Base-by-base conservation (phyloP, 2,888 invertebrate species). In the Piscicola geometra region DNA sequence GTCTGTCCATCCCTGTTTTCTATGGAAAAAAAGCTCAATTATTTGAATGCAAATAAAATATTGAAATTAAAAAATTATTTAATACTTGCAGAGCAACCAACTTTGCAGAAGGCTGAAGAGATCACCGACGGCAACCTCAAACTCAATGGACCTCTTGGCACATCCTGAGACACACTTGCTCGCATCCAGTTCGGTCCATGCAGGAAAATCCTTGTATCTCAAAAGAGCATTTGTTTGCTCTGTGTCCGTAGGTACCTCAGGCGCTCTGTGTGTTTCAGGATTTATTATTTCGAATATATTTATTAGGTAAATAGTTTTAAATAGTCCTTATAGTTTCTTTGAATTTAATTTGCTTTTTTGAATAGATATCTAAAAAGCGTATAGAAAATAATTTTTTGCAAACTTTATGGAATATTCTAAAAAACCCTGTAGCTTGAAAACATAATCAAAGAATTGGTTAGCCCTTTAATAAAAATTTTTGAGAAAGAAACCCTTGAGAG, bases 131-230 rank as follows among this genome's bases (percentile, higher is more conserved):
- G 89, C 89, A 81, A 90, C 89, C 85, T 95, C 94, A 82, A 92
- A 92, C 76, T 92, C 91, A 47, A 92, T 86, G 0, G 92, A 89
- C 82, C 93, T 90, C 84, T 91, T 92, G 41, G 92, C 93, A 80
- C 94, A 90, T 3, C 92, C 91, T 0, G 91, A 91, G 77, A 92
- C 88, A 64, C 81, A 79, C 85, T 91, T 91, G 85, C 93, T 92
- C 69, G 93, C 90, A 0, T 91, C 90, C 30, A 94, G 87, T 78
- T 90, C 89, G 81, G 89, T 90, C 84, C 94, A 94, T 82, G 92
- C 90, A 3, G 94, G 94, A 66, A 91, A 86, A 81, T 90, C 89
- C 76, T 90, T 79, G 28, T 77, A 89, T 78, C 90, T 89, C 12
- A 93, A 85, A 30, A 94, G 85, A 1, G 90, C 89, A 85, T 92